Evolutionary conservation across 1,140 invertebrate genomes (phyloP), one percentile per base, ranked within the genome.

Genomic region (Neelides sp.): DNA sequence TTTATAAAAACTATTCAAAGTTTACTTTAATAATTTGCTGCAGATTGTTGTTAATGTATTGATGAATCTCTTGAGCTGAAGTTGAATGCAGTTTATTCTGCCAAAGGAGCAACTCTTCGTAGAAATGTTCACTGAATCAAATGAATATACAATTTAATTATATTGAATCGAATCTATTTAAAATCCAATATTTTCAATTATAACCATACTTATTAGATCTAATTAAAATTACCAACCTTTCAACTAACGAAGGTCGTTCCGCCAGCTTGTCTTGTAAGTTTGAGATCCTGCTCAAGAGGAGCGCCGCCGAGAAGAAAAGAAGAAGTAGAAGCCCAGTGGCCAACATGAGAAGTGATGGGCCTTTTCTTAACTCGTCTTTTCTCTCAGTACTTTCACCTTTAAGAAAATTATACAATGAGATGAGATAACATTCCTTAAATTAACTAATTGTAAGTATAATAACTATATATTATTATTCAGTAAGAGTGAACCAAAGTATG

Each of bases 11-110:
- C 39, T 22, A 19, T n/a, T 44, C n/a, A 12, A 8, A 27, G 42
- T 55, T 60, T 62, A 77, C 76, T 70, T 76, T 77, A 28, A 74
- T 70, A 50, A 78, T 74, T 63, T 77, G 70, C 62, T 76, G 68
- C 47, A 78, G 64, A 65, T 78, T 77, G 55, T 73, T 71, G 59
- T 73, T 70, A 48, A 78, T 68, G 61, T 76, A 77, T 53, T 74
- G 71, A 63, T 77, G 73, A 37, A 78, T 68, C 51, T 77, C 75
- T 28, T 66, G 63, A 1, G 75, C 75, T 3, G 76, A 76, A 45
- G 73, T 72, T 34, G 75, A 71, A 70, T 77, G 76, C 43, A 78
- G 64, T 32, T 74, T 66, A 23, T 71, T 68, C 39, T 77, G 73
- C 73, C 73, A 75, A 27, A 73, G 66, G 40, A 76, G 65, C 48